These are phyloP conservation scores for Bombylius major DNA, from an alignment of 2,888 invertebrate genomes.

Conservation along the genomic window DNA sequence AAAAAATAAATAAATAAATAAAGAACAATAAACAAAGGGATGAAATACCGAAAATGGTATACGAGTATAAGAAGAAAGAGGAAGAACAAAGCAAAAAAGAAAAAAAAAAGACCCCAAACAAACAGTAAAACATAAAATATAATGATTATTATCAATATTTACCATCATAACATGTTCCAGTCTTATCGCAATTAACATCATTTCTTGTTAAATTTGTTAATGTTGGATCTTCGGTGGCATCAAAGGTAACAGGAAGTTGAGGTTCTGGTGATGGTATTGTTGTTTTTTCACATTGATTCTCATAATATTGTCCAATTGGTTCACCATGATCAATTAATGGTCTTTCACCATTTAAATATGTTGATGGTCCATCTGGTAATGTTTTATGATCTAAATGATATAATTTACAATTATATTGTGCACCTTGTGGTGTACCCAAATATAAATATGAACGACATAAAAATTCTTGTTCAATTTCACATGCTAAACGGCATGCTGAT, in stretches of 20 bases:
- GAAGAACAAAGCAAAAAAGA: background rate
- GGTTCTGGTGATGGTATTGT: constrained; percentile 34
- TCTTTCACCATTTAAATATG: constrained; percentile 77
- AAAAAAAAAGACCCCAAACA: background rate
- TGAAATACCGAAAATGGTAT: too few species aligned
- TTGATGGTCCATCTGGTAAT: constrained; percentile 81
- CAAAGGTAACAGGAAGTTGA: constrained; percentile 61
- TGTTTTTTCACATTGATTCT: constrained; percentile 70
- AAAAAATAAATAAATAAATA: too few species aligned
- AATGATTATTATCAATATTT: constrained; percentile 23
- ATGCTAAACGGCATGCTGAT: constrained; percentile 77
- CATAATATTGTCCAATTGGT: constrained; percentile 77
- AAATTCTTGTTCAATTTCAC: constrained; percentile 87
- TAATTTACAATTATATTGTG: constrained; percentile 80
- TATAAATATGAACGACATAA: constrained; percentile 74
- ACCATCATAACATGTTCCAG: constrained; percentile 93
- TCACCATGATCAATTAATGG: constrained; percentile 86
- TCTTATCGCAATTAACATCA: constrained; percentile 84
- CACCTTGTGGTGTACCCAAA: constrained; percentile 50
- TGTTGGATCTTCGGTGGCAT: constrained; percentile 61
- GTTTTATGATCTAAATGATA: constrained; percentile 89
- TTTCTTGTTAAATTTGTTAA: constrained; percentile 61
- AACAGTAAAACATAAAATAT: background rate
- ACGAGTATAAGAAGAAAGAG: too few species aligned
- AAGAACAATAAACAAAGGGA: too few species aligned